Conservation (phyloP, 2,888 invertebrate genomes). For the Cryptocheilus praepositus region DNA sequence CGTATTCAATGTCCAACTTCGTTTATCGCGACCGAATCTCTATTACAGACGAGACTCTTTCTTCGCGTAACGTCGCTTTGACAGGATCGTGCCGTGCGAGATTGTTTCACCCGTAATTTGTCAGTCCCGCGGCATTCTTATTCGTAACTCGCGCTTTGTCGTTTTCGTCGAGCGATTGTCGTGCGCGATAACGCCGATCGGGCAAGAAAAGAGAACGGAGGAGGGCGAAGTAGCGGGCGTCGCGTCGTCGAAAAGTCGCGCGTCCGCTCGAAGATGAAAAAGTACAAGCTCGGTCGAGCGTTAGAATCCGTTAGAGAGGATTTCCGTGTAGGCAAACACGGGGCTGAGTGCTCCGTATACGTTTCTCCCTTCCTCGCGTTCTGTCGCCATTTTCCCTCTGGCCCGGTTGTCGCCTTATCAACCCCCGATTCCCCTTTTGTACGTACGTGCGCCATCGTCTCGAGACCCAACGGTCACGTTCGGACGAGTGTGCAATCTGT, state of each 20-base stretch:
- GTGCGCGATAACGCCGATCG: too few relatives aligned
- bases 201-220: not conserved
- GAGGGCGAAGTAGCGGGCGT: constrained; percentile 28
- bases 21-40: too few relatives aligned
- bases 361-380: constrained; percentile 56
- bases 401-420: constrained; percentile 21
- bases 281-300: constrained; percentile 65
- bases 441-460: constrained; percentile 21
- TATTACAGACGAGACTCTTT: too few relatives aligned
- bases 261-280: constrained; percentile 59
- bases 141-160: too few relatives aligned
- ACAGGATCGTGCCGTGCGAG: too few relatives aligned
- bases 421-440: constrained; percentile 4
- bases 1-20: too few relatives aligned
- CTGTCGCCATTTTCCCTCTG: constrained; percentile 44
- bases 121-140: too few relatives aligned
- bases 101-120: too few relatives aligned
- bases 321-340: constrained; percentile 74
- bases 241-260: constrained; percentile 26
- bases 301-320: constrained; percentile 74
- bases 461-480: constrained; percentile 55
- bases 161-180: too few relatives aligned
- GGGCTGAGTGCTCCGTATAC: constrained; percentile 64
- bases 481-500: constrained; percentile 59
- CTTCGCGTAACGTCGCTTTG: too few relatives aligned